A percentile compares a stretch with the other conserved stretches of the same genome.
Evolutionary conservation across 2,797 vertebrate species (phyloP).

Genomic region (Fistularia tabacaria): DNA sequence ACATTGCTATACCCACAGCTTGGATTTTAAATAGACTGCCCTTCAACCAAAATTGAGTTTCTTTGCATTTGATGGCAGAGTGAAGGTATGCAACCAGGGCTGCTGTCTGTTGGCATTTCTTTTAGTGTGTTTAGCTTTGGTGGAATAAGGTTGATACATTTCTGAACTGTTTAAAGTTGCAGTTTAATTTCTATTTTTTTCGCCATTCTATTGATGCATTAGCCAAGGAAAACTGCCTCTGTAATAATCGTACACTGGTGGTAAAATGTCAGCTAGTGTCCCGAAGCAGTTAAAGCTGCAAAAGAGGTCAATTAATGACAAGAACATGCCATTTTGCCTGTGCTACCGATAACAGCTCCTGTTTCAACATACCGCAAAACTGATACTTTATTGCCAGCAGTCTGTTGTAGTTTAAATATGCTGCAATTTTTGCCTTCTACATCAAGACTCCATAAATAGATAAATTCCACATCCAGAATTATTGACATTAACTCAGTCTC

Average conservation of each 20-base stretch:
- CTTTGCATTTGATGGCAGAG: slow-evolving; percentile 22
- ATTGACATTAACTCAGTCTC: not conserved
- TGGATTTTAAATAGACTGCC: slow-evolving; percentile 30
- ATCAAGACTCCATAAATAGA: slow-evolving; percentile 10
- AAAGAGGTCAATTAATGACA: slow-evolving; percentile 24
- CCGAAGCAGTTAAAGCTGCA: slow-evolving; percentile 1
- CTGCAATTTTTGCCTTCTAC: slow-evolving; percentile 20
- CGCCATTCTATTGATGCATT: no score
- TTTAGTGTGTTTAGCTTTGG: no score
- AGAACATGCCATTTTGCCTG: slow-evolving; percentile 21
- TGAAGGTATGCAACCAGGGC: slow-evolving; percentile 9
- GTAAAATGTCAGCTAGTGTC: slow-evolving; percentile 2
- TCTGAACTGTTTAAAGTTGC: no score
- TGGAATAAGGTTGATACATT: no score
- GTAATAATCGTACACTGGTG: not conserved
- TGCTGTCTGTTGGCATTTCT: no score
- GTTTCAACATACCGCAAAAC: slow-evolving; percentile 23
- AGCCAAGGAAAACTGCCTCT: not conserved
- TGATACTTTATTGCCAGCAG: slow-evolving; percentile 19
- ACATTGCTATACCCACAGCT: slow-evolving; percentile 30
- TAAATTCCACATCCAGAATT: slow-evolving; percentile 2
- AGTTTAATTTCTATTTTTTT: no score
- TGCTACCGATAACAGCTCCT: slow-evolving; percentile 26
- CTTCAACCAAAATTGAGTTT: slow-evolving; percentile 40
- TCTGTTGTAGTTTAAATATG: slow-evolving; percentile 15